Percentiles rank a stretch among this genome's conserved stretches.
These are phyloP conservation scores for Ladona fulva DNA, from an alignment of 1,140 invertebrate species.

Conservation along the genomic window DNA sequence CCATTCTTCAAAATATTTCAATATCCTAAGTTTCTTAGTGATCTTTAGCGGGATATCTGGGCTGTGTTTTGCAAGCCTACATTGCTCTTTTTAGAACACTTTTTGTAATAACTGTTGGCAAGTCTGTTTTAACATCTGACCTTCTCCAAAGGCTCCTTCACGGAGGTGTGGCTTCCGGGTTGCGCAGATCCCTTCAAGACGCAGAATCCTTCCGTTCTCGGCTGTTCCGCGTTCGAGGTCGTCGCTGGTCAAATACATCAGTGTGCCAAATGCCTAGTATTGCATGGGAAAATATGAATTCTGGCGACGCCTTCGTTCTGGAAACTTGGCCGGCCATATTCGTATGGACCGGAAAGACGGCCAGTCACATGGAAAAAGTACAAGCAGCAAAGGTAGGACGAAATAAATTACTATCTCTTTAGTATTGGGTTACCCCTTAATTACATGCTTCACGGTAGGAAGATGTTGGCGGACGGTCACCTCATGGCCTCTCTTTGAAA, in stretches of 20 bases:
- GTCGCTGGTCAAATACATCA: slow-evolving; percentile 45
- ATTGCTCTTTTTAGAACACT: too few relatives aligned
- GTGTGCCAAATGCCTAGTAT: slow-evolving; percentile 57
- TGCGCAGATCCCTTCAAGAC: slow-evolving; percentile 37
- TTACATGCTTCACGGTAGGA: too few relatives aligned
- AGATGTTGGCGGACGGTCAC: too few relatives aligned
- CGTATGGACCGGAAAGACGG: slow-evolving; percentile 71
- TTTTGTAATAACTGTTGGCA: too few relatives aligned
- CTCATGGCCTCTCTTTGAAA: too few relatives aligned
- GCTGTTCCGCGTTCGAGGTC: slow-evolving; percentile 62
- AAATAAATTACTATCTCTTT: too few relatives aligned
- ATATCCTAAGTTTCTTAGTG: too few relatives aligned
- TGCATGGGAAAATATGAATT: slow-evolving; percentile 72
- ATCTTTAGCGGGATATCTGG: too few relatives aligned
- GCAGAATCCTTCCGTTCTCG: slow-evolving; percentile 41
- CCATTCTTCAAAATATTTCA: too few relatives aligned
- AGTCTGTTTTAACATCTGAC: too few relatives aligned
- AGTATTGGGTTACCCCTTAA: too few relatives aligned
- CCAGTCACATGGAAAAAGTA: slow-evolving; percentile 58
- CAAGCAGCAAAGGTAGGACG: slow-evolving; percentile 38
- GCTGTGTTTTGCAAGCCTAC: too few relatives aligned
- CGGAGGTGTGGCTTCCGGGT: slow-evolving; percentile 48
- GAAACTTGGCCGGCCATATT: slow-evolving; percentile 59
- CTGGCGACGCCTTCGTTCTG: slow-evolving; percentile 78
- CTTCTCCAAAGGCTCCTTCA: slow-evolving; percentile 25